Percentiles rank a stretch among this genome's conserved stretches.
These are phyloP conservation scores for Epizoanthus scotinus DNA, from an alignment of 92 coral and sea anemone species.

Conservation along the genomic window DNA sequence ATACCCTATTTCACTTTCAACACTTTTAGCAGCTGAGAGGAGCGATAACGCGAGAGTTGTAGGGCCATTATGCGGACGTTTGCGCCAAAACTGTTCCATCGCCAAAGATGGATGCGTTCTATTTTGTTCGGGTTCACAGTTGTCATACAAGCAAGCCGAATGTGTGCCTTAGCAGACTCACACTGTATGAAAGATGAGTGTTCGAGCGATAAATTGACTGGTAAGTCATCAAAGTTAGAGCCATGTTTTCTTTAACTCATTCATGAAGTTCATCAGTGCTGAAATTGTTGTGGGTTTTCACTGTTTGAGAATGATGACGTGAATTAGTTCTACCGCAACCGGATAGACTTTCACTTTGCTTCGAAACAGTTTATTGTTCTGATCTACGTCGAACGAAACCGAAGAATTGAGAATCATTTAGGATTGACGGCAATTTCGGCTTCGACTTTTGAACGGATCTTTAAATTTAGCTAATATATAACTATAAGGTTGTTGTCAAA, in stretches of 20 bases:
- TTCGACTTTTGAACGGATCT: no score
- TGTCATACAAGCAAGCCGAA: neutral
- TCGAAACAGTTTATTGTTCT: no score
- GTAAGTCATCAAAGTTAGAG: conserved; percentile 18
- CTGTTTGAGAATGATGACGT: no score
- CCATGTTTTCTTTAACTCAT: neutral
- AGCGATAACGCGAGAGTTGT: neutral
- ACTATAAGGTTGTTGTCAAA: no score
- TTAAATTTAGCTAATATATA: no score
- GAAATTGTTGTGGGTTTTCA: no score
- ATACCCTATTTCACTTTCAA: neutral
- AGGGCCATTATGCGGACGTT: conserved; percentile 8
- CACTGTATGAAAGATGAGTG: conserved; percentile 36
- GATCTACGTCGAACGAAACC: no score
- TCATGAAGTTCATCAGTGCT: neutral
- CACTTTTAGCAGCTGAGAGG: conserved; percentile 12
- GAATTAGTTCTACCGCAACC: no score
- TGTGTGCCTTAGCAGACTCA: neutral
- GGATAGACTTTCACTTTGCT: no score
- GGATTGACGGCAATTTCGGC: no score
- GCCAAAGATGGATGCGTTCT: conserved; percentile 8
- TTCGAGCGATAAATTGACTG: neutral
- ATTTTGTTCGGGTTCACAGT: neutral
- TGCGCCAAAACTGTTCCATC: neutral
- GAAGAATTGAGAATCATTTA: no score